Percentiles rank a stretch among this genome's conserved stretches.
These are phyloP conservation scores for Marmota monax DNA, from an alignment of 2,113 vertebrate genomes.

Conservation along the genomic window DNA sequence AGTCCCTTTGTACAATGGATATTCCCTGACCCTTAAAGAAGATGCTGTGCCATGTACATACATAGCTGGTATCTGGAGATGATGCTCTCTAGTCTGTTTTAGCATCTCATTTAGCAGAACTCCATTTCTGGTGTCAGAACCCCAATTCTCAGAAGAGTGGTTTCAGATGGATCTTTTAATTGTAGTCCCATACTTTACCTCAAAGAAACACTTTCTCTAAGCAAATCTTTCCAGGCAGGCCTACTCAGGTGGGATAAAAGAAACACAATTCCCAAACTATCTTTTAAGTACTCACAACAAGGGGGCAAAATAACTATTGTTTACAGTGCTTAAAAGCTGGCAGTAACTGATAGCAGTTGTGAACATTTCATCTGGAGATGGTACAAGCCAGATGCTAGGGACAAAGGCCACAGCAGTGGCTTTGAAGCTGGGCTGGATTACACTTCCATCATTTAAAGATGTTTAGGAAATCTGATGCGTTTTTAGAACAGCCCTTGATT, in stretches of 20 bases:
- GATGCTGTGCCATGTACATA: background rate
- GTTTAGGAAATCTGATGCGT: constrained; percentile 68
- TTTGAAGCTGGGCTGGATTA: constrained; percentile 72
- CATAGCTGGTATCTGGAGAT: background rate
- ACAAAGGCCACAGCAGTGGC: background rate
- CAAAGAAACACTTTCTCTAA: background rate
- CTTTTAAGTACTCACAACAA: constrained; percentile 32
- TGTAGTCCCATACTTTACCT: background rate
- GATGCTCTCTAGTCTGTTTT: background rate
- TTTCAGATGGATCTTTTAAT: constrained; percentile 32
- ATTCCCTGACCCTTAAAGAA: background rate
- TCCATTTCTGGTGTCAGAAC: background rate
- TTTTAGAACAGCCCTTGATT: constrained; percentile 63
- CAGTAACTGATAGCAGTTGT: constrained; percentile 1
- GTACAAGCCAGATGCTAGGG: background rate
- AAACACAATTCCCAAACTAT: constrained; percentile 24
- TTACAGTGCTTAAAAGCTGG: background rate
- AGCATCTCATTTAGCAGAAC: background rate
- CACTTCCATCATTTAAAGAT: constrained; percentile 59
- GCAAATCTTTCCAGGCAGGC: constrained; percentile 24
- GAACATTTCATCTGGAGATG: constrained; percentile 35
- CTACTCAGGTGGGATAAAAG: constrained; percentile 28
- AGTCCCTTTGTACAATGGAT: background rate
- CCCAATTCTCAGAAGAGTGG: background rate
- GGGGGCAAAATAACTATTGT: background rate